Base-by-base conservation (phyloP, 2,113 vertebrate genomes). In the Stigmatopora nigra region DNA sequence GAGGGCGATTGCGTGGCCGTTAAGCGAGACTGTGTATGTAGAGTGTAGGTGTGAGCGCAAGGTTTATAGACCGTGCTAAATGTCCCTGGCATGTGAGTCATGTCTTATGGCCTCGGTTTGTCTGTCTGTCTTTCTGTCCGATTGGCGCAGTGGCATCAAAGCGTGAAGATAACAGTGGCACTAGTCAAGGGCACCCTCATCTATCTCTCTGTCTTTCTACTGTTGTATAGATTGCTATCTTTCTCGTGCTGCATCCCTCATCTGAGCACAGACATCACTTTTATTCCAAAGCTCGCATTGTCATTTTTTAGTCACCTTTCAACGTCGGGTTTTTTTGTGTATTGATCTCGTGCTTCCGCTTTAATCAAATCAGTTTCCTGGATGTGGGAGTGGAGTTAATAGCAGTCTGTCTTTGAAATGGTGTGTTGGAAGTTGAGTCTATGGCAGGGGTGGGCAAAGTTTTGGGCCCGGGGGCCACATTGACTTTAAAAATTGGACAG, bases 41-140 rank as follows among this genome's bases (percentile, higher is more conserved):
- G 12, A 41, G 65, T 79, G 78, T 62, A 59, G 48, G 71, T 61
- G 64, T 68, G 79, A 68, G 61, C 9, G 61, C 67, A 61, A 25
- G 75, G 70, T 77, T 81, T 81, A 80, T 82, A 78, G 77, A 74
- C 75, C 84, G 53, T 66, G 75, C 55, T 76, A 74, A 82, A 75
- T 81, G 72, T 78, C 68, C 70, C 70, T 55, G 68, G 75, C 71
- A 81, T 73, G 72, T 68, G 73, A 84, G 78, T 69, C 82, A 74
- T 65, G 75, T 69, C 68, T 31, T 73, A 69, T 73, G 68, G 56
- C 71, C 11, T 2, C 64, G 72, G 60, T 70, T 69, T 62, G 51
- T 55, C 46, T 60, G 53, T 63, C 51, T 56, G 59, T 64, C 75
- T 58, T 52, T 70, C 63, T 58, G 51, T 53, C 65, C 51, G 68